A percentile compares a stretch with the other conserved stretches of the same genome.
These are phyloP conservation scores for Jacana jacana DNA, from an alignment of 2,113 vertebrate genomes.

Conservation along the genomic window DNA sequence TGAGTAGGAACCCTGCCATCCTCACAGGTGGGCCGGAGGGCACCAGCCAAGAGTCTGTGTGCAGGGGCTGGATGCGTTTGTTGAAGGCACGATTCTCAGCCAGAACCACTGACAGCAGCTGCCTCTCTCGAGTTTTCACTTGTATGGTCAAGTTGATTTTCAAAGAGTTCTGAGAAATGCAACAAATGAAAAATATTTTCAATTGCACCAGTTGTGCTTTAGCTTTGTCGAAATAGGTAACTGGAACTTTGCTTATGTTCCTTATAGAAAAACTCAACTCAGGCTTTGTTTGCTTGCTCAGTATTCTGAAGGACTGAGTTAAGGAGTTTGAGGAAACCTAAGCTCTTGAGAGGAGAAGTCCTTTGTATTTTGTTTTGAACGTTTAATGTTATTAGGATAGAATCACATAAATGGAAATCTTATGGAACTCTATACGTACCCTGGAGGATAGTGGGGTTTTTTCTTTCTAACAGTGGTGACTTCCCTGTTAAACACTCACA, in stretches of 20 bases:
- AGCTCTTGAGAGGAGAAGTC: background rate
- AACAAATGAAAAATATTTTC: background rate
- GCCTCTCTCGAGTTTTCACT: background rate
- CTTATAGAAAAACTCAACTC: background rate
- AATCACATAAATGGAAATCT: background rate
- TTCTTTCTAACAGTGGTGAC: background rate
- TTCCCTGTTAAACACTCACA: background rate
- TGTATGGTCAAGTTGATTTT: background rate
- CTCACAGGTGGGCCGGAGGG: background rate
- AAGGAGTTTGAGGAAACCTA: background rate
- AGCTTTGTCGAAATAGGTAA: background rate
- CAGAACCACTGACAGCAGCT: background rate
- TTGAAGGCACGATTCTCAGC: background rate
- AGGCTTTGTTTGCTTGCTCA: background rate
- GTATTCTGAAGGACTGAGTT: background rate
- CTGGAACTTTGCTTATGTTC: background rate
- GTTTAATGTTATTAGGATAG: background rate
- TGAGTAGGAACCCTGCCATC: too few relatives aligned
- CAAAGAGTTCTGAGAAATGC: background rate
- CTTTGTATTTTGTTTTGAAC: background rate
- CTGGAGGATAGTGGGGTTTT: background rate
- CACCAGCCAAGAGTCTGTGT: conserved; percentile 11
- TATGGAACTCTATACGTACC: background rate
- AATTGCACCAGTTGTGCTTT: background rate
- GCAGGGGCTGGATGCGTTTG: background rate